Evolutionary conservation across 2,113 vertebrate species (phyloP).

Genomic region (Meleagris gallopavo): DNA sequence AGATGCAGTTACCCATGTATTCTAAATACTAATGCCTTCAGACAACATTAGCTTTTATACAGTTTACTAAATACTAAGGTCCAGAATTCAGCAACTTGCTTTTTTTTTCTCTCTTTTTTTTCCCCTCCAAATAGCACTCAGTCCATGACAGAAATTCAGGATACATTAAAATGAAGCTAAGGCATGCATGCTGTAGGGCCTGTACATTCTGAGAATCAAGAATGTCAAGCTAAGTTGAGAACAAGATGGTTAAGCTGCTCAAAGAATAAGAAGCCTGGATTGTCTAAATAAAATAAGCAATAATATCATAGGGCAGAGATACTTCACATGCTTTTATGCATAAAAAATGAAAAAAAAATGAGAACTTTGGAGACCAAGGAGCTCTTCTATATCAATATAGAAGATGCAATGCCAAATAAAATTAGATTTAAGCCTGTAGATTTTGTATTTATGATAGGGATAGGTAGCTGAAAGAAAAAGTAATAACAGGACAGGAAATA

Average conservation of each 20-base stretch:
- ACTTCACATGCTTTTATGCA: background rate
- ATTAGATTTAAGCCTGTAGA: background rate
- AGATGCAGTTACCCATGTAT: background rate
- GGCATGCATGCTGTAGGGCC: background rate
- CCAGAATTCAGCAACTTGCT: background rate
- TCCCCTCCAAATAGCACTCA: background rate
- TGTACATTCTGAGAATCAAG: background rate
- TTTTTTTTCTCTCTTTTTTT: background rate
- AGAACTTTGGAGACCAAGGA: conserved; percentile 21
- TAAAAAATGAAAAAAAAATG: background rate
- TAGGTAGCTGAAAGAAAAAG: background rate
- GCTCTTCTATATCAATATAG: background rate
- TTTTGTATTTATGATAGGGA: background rate
- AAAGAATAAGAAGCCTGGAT: conserved; percentile 12
- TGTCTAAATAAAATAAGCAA: conserved; percentile 9
- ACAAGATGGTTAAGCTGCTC: background rate
- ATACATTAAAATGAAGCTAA: background rate
- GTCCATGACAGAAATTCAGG: background rate
- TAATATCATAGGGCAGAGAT: background rate
- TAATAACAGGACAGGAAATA: background rate
- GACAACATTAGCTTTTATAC: background rate
- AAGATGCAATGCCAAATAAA: background rate
- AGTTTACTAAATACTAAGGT: background rate
- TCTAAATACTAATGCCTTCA: background rate
- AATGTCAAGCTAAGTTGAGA: background rate